Conservation (phyloP, 1,140 invertebrate genomes). For the Rhagoletis zephyria region DNA sequence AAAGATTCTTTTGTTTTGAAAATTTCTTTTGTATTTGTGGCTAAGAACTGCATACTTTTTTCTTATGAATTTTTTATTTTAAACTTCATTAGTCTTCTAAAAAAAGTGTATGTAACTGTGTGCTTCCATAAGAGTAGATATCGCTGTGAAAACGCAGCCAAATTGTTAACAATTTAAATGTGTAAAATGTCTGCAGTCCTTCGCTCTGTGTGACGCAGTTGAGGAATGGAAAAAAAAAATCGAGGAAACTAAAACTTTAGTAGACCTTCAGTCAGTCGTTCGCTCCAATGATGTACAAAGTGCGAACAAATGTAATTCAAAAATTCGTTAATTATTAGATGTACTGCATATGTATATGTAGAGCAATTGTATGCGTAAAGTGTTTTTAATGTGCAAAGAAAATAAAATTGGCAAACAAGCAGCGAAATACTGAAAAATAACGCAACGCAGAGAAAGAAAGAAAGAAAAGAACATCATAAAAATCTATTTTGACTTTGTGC, state of each 20-base stretch:
- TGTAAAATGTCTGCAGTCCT: not conserved
- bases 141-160: not conserved
- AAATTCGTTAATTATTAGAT: too few species aligned
- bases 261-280: slow-evolving; percentile 28
- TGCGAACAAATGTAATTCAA: not conserved
- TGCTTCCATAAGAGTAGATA: slow-evolving; percentile 18
- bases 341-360: not conserved
- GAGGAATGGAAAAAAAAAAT: not conserved
- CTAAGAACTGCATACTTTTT: not conserved
- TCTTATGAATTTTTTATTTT: not conserved
- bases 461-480: not conserved
- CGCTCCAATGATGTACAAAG: not conserved
- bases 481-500: slow-evolving; percentile 37
- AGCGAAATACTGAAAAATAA: not conserved
- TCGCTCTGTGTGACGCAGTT: slow-evolving; percentile 28
- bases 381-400: not conserved
- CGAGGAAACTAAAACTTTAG: not conserved
- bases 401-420: too few species aligned
- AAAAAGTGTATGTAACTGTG: not conserved
- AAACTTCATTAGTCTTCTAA: not conserved
- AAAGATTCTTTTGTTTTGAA: slow-evolving; percentile 47
- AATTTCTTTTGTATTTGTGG: not conserved
- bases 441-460: not conserved
- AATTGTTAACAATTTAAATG: not conserved
- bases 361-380: not conserved